phyloP scores from a whole-genome alignment of 2,113 vertebrate species.

The Eidolon helvum region DNA sequence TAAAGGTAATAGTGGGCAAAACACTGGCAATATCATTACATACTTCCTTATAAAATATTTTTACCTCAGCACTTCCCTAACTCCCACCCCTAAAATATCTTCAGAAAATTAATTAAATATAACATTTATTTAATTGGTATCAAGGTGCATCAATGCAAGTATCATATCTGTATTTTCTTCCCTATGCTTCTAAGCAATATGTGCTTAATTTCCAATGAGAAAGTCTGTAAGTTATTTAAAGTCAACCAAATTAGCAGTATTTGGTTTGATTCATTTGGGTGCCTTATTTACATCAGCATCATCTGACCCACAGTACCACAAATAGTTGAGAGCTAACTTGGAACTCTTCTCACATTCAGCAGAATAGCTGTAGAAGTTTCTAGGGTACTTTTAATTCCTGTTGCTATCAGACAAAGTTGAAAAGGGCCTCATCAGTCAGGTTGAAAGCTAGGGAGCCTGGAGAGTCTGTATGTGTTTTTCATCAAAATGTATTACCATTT shows the following conservation, averaged over 20 bases:
- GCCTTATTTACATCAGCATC: neutral
- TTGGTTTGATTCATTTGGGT: neutral
- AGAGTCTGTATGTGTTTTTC: neutral
- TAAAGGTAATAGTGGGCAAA: neutral
- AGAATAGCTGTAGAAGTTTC: neutral
- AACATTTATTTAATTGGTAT: neutral
- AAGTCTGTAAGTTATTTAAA: neutral
- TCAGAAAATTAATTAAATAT: neutral
- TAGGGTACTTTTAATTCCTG: neutral
- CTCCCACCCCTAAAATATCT: neutral
- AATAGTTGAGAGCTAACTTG: neutral
- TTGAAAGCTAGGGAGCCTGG: neutral
- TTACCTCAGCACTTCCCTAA: neutral
- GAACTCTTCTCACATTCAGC: neutral
- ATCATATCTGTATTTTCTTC: conserved; percentile 22
- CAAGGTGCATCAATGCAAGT: neutral
- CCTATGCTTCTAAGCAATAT: neutral
- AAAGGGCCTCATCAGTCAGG: neutral
- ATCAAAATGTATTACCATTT: conserved; percentile 30
- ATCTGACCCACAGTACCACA: neutral
- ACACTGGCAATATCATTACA: neutral
- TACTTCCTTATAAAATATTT: neutral
- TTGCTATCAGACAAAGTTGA: neutral
- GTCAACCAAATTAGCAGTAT: neutral
- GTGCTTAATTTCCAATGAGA: conserved; percentile 30